Evolutionary conservation across 2,888 invertebrate species (phyloP).

Genomic region (Cerceris rybyensis): DNA sequence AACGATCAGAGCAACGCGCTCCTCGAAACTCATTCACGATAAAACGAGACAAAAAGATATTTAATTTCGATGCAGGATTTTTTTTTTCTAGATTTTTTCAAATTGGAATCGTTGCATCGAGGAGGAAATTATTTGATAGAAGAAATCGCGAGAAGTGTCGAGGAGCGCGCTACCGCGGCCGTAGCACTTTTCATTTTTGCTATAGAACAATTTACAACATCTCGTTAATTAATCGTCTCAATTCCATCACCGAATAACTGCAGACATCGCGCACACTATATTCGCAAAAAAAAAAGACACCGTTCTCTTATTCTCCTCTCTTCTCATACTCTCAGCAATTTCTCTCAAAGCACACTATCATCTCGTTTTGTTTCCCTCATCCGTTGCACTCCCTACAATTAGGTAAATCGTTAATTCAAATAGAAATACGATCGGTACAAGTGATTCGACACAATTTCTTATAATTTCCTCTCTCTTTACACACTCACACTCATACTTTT

Average conservation of each 20-base stretch:
- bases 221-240: conserved; percentile 72
- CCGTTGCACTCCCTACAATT: conserved; percentile 59
- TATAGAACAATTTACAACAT: conserved; percentile 77
- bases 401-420: conserved; percentile 57
- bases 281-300: conserved; percentile 44
- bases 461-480: conserved; percentile 23
- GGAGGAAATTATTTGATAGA: background rate
- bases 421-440: conserved; percentile 59
- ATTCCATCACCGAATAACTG: conserved; percentile 70
- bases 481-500: conserved; percentile 33
- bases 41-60: background rate
- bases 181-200: conserved; percentile 74
- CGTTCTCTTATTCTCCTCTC: conserved; percentile 22
- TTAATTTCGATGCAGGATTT: background rate
- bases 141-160: conserved; percentile 25
- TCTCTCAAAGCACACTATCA: conserved; percentile 13
- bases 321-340: conserved; percentile 4
- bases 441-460: conserved; percentile 34
- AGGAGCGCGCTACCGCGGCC: conserved; percentile 67
- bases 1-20: conserved; percentile 68
- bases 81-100: too few relatives aligned
- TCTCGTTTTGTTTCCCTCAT: conserved; percentile 25
- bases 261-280: conserved; percentile 42
- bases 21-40: conserved; percentile 33
- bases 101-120: background rate